Evolutionary conservation across 2,888 invertebrate genomes (phyloP).

Genomic region (Xanthia icteritia): DNA sequence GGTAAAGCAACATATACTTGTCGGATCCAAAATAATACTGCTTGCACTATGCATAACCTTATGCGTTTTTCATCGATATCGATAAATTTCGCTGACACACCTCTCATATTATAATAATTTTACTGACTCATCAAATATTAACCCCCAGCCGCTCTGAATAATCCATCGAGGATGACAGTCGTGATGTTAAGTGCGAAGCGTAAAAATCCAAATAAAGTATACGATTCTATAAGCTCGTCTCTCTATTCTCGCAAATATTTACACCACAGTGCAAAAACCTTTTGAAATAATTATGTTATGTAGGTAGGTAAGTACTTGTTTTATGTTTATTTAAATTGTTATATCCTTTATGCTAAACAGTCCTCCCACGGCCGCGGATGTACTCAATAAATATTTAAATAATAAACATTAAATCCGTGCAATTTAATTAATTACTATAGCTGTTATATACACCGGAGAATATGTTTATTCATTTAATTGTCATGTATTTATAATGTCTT

Average conservation of each 20-base stretch:
- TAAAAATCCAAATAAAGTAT: background rate
- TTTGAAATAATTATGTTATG: constrained; percentile 18
- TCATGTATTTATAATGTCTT: constrained; percentile 8
- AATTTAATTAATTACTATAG: constrained; percentile 31
- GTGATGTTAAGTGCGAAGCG: too few species aligned
- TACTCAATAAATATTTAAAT: constrained; percentile 37
- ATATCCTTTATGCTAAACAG: constrained; percentile 31
- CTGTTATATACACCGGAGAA: constrained; percentile 23
- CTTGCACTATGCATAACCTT: background rate
- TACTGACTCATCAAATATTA: background rate
- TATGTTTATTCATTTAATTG: constrained; percentile 29
- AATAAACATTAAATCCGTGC: constrained; percentile 34
- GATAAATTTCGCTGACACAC: background rate
- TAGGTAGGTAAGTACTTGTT: background rate
- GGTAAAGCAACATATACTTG: background rate
- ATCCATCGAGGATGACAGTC: too few species aligned
- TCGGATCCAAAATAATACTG: background rate
- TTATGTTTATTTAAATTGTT: constrained; percentile 49
- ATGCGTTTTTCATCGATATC: constrained; percentile 25
- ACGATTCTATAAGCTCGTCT: background rate
- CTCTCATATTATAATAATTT: background rate
- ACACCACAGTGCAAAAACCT: constrained; percentile 37
- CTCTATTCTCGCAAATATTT: constrained; percentile 18
- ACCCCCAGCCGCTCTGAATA: too few species aligned
- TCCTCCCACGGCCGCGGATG: constrained; percentile 37